A percentile compares a stretch with the other conserved stretches of the same genome.
phyloP scores from a whole-genome alignment of 2,888 invertebrate genomes.

The Ypsolopha scabrella region DNA sequence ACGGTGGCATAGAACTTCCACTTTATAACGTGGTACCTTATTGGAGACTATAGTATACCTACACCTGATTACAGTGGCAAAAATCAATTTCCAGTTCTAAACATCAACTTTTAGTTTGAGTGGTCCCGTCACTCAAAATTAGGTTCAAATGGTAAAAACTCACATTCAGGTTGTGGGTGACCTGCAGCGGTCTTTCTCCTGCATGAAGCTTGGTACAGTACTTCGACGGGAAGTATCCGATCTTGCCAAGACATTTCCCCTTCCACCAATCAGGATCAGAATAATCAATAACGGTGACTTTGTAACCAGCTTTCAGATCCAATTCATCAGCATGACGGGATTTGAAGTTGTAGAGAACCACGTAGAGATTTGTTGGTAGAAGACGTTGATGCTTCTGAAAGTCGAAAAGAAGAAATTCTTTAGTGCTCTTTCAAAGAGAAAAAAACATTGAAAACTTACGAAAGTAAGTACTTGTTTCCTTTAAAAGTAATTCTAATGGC shows the following conservation, averaged over 20 bases:
- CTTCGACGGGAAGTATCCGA: slow-evolving; percentile 95
- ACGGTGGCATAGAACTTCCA: no score
- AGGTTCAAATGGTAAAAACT: no score
- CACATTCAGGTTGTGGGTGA: slow-evolving; percentile 70
- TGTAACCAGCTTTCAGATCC: slow-evolving; percentile 92
- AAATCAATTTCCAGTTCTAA: no score
- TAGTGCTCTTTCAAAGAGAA: neutral
- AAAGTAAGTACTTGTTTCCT: no score
- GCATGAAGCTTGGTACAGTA: slow-evolving; percentile 92
- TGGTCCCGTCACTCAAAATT: no score
- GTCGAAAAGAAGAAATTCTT: neutral
- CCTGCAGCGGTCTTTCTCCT: slow-evolving; percentile 92
- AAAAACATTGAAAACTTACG: neutral
- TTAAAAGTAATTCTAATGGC: no score
- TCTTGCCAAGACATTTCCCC: slow-evolving; percentile 91
- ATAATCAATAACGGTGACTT: slow-evolving; percentile 92
- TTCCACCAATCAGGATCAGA: slow-evolving; percentile 98
- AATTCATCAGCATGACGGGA: slow-evolving; percentile 94
- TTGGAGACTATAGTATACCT: no score
- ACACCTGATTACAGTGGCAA: no score
- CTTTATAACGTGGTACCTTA: no score
- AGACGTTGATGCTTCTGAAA: slow-evolving; percentile 85
- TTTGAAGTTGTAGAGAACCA: slow-evolving; percentile 95
- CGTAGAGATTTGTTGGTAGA: slow-evolving; percentile 91
- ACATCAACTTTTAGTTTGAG: no score